A percentile compares a stretch with the other conserved stretches of the same genome.
These are phyloP conservation scores for Leptinotarsa haldemani DNA, from an alignment of 2,888 invertebrate genomes.

Conservation along the genomic window DNA sequence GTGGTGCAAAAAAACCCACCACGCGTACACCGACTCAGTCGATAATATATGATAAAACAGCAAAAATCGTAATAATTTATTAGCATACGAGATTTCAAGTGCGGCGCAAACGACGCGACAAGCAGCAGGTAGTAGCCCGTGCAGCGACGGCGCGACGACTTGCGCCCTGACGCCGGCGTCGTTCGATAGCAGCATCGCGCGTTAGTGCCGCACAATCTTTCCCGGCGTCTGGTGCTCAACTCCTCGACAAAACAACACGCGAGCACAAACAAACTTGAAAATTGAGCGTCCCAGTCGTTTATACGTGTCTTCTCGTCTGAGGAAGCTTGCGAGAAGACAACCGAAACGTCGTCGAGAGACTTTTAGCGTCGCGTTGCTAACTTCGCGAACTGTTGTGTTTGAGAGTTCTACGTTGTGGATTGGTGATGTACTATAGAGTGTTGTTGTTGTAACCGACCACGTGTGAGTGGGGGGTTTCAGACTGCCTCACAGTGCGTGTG, in stretches of 20 bases:
- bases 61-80: slow-evolving; percentile 60
- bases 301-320: neutral
- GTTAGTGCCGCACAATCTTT: slow-evolving; percentile 65
- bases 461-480: slow-evolving; percentile 63
- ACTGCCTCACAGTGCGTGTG: slow-evolving; percentile 67
- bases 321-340: slow-evolving; percentile 6
- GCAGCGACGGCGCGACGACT: slow-evolving; percentile 62
- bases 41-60: slow-evolving; percentile 51
- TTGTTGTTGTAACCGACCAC: slow-evolving; percentile 60
- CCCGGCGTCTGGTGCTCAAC: slow-evolving; percentile 64
- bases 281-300: neutral
- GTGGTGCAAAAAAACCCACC: slow-evolving; percentile 12
- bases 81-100: slow-evolving; percentile 56
- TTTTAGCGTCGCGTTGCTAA: slow-evolving; percentile 34
- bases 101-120: slow-evolving; percentile 52
- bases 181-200: slow-evolving; percentile 64
- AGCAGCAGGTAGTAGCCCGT: slow-evolving; percentile 64
- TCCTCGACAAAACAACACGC: slow-evolving; percentile 38
- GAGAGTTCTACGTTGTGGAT: slow-evolving; percentile 41
- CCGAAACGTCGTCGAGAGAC: slow-evolving; percentile 32
- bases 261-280: slow-evolving; percentile 24
- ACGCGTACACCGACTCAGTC: slow-evolving; percentile 30
- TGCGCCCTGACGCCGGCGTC: slow-evolving; percentile 64
- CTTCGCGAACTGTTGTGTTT: slow-evolving; percentile 43
- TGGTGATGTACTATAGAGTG: slow-evolving; percentile 54